Base-by-base conservation (phyloP, 2,888 invertebrate species). In the Brenthis hecate region DNA sequence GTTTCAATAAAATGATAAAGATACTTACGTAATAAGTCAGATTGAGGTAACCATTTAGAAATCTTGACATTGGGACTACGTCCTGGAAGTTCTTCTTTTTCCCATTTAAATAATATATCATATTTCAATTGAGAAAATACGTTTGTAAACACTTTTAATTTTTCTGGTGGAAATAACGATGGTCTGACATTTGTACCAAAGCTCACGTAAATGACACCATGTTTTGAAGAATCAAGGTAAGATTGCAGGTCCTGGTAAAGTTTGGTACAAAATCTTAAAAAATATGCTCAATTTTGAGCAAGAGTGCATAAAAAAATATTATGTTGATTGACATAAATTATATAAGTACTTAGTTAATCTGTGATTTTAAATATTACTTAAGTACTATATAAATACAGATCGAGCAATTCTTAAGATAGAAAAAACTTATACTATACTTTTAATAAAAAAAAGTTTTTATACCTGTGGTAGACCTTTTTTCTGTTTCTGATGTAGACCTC, bases 41-140 rank as follows among this genome's bases (percentile, higher is more conserved):
- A 74, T 50, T 88, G 87, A 0, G 88, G 86, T 14, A 87, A 60
- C 88, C 88, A 89, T 75, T 85, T 85, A 0, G 75, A 76, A 66
- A 87, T 81, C 63, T 72, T 81, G 2, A 89, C 83, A 64, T 89
- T 88, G 1, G 76, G 66, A 0, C 81, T 72, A 13, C 72, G 72
- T 50, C 79, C 82, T 32, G 81, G 80, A 8, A 87, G 53, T 16
- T 79, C 78, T 54, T 85, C 83, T n/a, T 72, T 71, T 66, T 86
- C 81, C 81, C 83, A 87, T 69, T 88, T 89, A 82, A 84, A 85
- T 13, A 89, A 57, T 6, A 90, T 76, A 58, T 89, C 78, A 47
- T 85, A 87, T 0, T 82, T 80, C 3, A 88, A 70, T 65, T 79
- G 70, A 0, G 84, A 81, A 43, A 90, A 84, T 0, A 79, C 82